Conservation (phyloP, 2,888 invertebrate species). For the Volucella inflata region DNA sequence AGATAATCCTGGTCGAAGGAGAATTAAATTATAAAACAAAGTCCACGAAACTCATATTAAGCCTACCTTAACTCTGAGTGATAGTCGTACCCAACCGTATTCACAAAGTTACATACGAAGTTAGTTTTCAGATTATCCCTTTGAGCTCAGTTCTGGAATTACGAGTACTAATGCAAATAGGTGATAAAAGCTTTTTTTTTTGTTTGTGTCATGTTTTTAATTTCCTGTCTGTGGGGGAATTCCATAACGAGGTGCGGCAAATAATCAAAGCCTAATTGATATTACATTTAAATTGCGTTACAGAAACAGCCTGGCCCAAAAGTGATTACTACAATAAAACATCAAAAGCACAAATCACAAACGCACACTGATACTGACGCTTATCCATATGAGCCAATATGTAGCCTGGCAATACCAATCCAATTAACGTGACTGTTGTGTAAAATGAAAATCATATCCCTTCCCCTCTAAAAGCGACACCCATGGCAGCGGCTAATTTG, state of each 20-base stretch:
- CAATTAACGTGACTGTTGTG: constrained; percentile 60
- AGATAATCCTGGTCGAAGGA: constrained; percentile 58
- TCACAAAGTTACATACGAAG: too few species aligned
- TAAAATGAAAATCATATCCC: constrained; percentile 56
- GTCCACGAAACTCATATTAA: constrained; percentile 36
- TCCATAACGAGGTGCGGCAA: constrained; percentile 14
- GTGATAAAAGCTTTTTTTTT: constrained; percentile 24
- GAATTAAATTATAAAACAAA: constrained; percentile 47
- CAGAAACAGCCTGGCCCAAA: constrained; percentile 37
- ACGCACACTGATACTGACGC: neutral
- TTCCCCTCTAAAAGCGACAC: constrained; percentile 22
- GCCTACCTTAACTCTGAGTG: constrained; percentile 31
- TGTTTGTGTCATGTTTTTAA: constrained; percentile 40
- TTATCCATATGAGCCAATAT: neutral
- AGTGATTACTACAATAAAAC: constrained; percentile 60
- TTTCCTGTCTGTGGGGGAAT: constrained; percentile 59
- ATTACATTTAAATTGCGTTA: constrained; percentile 74
- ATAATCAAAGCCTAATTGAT: constrained; percentile 74
- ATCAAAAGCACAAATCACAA: constrained; percentile 72
- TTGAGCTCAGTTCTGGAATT: constrained; percentile 36
- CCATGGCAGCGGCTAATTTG: constrained; percentile 50
- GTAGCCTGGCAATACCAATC: constrained; percentile 60
- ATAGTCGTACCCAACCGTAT: neutral
- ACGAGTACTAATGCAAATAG: constrained; percentile 70
- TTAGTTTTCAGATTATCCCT: constrained; percentile 37